Percentiles rank a stretch among this genome's conserved stretches.
phyloP scores from a whole-genome alignment of 92 coral and sea anemone genomes.

The Isaurus tuberculatus region DNA sequence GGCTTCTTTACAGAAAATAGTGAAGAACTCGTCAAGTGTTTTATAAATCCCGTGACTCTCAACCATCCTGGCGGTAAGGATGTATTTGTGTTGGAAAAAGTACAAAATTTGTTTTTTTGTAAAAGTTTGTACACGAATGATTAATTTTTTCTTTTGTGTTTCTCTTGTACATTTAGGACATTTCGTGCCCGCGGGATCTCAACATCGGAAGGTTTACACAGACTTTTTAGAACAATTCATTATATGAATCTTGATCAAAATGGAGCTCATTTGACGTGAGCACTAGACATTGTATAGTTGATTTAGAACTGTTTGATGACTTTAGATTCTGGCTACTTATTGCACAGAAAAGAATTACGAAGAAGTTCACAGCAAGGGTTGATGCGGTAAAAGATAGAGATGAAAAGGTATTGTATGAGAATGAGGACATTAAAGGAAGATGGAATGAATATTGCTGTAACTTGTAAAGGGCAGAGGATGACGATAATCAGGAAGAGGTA shows the following conservation, averaged over 20 bases:
- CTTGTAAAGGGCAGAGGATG: too few species aligned
- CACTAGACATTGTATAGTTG: too few species aligned
- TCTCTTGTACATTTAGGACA: constrained; percentile 69
- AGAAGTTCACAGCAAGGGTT: too few species aligned
- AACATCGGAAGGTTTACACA: constrained; percentile 77
- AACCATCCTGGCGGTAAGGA: constrained; percentile 93
- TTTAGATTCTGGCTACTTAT: too few species aligned
- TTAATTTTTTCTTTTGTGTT: neutral
- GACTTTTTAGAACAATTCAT: constrained; percentile 84
- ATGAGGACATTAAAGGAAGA: too few species aligned
- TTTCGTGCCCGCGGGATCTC: constrained; percentile 91
- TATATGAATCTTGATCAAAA: neutral
- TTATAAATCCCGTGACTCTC: constrained; percentile 71
- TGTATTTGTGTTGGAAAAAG: neutral
- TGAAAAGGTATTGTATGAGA: too few species aligned
- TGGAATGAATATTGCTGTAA: too few species aligned
- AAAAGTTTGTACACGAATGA: neutral
- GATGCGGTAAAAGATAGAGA: too few species aligned
- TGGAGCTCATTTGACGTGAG: too few species aligned
- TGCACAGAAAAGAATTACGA: neutral
- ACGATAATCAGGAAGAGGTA: too few species aligned
- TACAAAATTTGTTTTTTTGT: neutral
- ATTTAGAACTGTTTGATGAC: too few species aligned
- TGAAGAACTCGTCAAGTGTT: constrained; percentile 73
- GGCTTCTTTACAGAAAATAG: constrained; percentile 74